These are phyloP conservation scores for Tinea pellionella DNA, from an alignment of 2,888 invertebrate species.

Conservation along the genomic window DNA sequence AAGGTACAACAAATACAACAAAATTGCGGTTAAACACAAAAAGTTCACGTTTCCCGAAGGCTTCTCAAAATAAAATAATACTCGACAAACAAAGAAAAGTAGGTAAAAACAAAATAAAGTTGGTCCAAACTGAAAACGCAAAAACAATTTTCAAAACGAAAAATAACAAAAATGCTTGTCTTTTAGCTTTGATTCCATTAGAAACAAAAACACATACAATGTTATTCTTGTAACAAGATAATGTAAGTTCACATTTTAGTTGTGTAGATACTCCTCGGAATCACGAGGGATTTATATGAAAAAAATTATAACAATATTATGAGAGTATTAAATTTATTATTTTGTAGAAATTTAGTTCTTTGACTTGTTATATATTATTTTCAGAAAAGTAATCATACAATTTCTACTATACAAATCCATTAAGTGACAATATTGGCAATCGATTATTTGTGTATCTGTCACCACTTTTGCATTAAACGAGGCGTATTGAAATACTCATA, in stretches of 20 bases:
- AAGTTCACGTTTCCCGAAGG: neutral
- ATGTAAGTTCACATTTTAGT: neutral
- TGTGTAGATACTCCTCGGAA: neutral
- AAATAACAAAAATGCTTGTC: neutral
- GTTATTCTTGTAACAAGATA: neutral
- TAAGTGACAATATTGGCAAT: too few species aligned
- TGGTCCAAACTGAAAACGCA: neutral
- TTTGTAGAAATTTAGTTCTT: too few species aligned
- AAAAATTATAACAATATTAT: too few species aligned
- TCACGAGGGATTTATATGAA: neutral
- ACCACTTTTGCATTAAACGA: too few species aligned
- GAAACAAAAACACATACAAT: neutral
- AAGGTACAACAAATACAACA: neutral
- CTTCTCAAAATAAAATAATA: constrained; percentile 1
- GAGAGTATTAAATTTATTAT: too few species aligned
- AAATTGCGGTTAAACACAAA: constrained; percentile 1
- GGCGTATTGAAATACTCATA: too few species aligned
- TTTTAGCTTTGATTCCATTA: neutral
- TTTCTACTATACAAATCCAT: too few species aligned
- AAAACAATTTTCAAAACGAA: neutral
- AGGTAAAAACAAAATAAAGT: neutral
- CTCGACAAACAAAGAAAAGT: neutral
- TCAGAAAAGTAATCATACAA: too few species aligned
- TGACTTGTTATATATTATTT: too few species aligned
- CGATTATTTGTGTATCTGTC: too few species aligned